These are phyloP conservation scores for Tiphia femorata DNA, from an alignment of 2,888 invertebrate species.

Conservation along the genomic window DNA sequence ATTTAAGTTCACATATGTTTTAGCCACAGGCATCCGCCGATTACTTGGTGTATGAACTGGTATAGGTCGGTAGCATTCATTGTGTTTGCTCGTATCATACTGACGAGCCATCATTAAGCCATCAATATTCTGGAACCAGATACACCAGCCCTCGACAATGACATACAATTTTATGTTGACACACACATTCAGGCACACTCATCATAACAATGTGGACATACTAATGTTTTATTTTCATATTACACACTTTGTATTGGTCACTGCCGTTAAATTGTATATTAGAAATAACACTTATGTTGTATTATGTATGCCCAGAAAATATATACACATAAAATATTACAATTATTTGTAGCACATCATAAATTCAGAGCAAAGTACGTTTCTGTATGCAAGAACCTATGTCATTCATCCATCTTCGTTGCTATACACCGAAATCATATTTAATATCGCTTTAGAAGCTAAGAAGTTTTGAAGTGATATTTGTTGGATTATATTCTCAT, in stretches of 20 bases:
- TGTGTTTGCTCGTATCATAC: conserved; percentile 66
- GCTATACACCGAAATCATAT: conserved; percentile 15
- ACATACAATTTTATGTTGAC: conserved; percentile 51
- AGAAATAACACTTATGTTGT: not conserved
- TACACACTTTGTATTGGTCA: conserved; percentile 18
- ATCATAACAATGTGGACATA: conserved; percentile 23
- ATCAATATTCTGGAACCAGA: conserved; percentile 69
- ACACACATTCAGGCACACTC: conserved; percentile 41
- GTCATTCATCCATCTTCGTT: conserved; percentile 16
- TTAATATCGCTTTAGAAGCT: conserved; percentile 10
- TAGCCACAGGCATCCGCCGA: conserved; percentile 60
- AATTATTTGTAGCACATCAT: no score
- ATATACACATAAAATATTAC: not conserved
- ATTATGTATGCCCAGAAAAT: not conserved
- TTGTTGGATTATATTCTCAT: no score
- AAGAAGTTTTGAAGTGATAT: no score
- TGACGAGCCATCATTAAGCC: conserved; percentile 69
- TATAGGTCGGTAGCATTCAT: conserved; percentile 66
- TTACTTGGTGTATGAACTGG: conserved; percentile 64
- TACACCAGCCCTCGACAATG: conserved; percentile 68
- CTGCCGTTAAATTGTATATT: conserved; percentile 3
- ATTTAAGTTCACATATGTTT: conserved; percentile 60
- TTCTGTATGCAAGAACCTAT: no score
- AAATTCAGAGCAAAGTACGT: no score
- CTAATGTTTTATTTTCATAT: conserved; percentile 14